phyloP scores from a whole-genome alignment of 1,140 invertebrate genomes.

The Meloidogyne chitwoodi region DNA sequence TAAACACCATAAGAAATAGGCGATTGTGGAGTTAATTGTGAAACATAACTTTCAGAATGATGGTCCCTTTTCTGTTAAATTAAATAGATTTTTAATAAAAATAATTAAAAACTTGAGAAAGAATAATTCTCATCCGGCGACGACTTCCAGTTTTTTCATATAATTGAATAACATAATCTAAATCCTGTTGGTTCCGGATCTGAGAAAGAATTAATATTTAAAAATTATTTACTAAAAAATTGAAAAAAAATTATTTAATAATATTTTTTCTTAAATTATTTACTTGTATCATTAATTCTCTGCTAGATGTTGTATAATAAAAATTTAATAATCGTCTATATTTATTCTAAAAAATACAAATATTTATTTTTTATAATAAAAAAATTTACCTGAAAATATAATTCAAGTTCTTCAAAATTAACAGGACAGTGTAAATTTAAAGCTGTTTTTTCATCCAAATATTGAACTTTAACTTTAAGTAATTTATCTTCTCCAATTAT shows the following conservation, averaged over 20 bases:
- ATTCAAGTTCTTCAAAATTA: slow-evolving; percentile 31
- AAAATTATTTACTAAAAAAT: slow-evolving; percentile 3
- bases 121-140: slow-evolving; percentile 34
- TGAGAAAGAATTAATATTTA: slow-evolving; percentile 1
- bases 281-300: slow-evolving; percentile 42
- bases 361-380: not conserved
- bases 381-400: slow-evolving; percentile 31
- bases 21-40: not conserved
- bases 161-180: slow-evolving; percentile 39
- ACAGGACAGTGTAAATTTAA: slow-evolving; percentile 38
- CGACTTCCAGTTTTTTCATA: slow-evolving; percentile 34
- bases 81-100: not conserved
- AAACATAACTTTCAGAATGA: slow-evolving; percentile 9
- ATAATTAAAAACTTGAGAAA: slow-evolving; percentile 12
- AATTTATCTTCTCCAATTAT: slow-evolving; percentile 37
- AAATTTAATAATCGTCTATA: slow-evolving; percentile 42
- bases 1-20: not conserved
- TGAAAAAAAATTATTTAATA: too few relatives aligned
- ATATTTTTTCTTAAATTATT: not conserved
- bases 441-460: slow-evolving; percentile 37
- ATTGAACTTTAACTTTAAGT: slow-evolving; percentile 44
- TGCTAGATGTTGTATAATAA: slow-evolving; percentile 41
- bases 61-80: not conserved
- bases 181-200: slow-evolving; percentile 37
- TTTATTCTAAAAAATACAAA: slow-evolving; percentile 29